Conservation (phyloP, 2,888 invertebrate species). For the Lypha dubia region DNA sequence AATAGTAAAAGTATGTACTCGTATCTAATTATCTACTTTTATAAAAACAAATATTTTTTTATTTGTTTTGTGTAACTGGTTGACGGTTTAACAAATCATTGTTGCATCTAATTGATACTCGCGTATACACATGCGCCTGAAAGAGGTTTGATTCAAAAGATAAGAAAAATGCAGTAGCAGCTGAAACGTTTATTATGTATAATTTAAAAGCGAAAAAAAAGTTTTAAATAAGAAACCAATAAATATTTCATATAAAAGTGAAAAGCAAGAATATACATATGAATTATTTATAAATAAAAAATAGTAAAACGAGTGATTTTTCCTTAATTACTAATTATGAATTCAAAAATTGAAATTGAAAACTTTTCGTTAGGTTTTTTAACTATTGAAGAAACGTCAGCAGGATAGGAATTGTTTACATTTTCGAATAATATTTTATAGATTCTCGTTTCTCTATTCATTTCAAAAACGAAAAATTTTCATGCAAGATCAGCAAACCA, state of each 20-base stretch:
- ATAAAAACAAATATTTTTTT: background rate
- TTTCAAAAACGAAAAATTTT: too few relatives aligned
- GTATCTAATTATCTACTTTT: slow-evolving; percentile 40
- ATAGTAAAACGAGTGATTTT: background rate
- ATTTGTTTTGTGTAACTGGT: slow-evolving; percentile 8
- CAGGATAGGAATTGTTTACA: too few relatives aligned
- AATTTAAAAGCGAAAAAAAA: slow-evolving; percentile 17
- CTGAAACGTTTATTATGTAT: slow-evolving; percentile 7
- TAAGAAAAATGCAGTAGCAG: slow-evolving; percentile 14
- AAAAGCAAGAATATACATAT: background rate
- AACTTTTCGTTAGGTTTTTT: too few relatives aligned
- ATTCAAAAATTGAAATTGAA: background rate
- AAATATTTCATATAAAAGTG: slow-evolving; percentile 25
- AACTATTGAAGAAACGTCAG: too few relatives aligned
- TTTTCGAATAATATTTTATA: too few relatives aligned
- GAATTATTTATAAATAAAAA: background rate
- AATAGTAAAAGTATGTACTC: slow-evolving; percentile 47
- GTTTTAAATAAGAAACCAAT: slow-evolving; percentile 6
- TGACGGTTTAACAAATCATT: slow-evolving; percentile 13
- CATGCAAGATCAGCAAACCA: too few relatives aligned
- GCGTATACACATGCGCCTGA: background rate
- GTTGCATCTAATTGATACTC: slow-evolving; percentile 25
- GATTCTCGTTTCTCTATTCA: too few relatives aligned
- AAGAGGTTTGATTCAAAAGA: slow-evolving; percentile 1
- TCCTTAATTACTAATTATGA: background rate